Conservation (phyloP, 1,140 invertebrate species). For the Episyrphus balteatus region DNA sequence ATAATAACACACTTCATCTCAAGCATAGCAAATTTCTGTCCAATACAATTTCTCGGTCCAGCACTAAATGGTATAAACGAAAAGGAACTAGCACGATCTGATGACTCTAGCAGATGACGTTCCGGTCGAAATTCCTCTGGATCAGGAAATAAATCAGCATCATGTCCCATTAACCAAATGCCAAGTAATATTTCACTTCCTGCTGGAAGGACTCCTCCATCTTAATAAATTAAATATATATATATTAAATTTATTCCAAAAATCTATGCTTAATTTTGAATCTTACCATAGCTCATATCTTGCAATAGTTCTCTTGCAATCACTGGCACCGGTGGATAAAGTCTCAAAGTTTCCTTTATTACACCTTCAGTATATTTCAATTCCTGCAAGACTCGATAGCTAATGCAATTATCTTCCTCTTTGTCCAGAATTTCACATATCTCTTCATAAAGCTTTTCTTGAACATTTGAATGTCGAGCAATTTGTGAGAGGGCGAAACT, state of each 20-base stretch:
- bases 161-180: conserved; percentile 38
- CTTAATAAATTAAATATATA: conserved; percentile 1
- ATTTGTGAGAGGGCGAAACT: conserved; percentile 42
- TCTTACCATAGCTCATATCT: conserved; percentile 18
- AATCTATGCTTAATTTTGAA: no score
- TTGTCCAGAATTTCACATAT: conserved; percentile 41
- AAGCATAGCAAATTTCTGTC: conserved; percentile 34
- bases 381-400: conserved; percentile 39
- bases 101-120: conserved; percentile 39
- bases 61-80: conserved; percentile 50
- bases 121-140: conserved; percentile 50
- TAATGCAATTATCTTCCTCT: conserved; percentile 18
- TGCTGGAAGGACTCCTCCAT: conserved; percentile 24
- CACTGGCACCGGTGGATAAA: conserved; percentile 53
- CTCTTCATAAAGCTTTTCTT: conserved; percentile 46
- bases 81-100: conserved; percentile 32
- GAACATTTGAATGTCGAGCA: conserved; percentile 42
- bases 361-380: conserved; percentile 50
- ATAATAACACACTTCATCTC: conserved; percentile 28
- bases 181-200: conserved; percentile 24
- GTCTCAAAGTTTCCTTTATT: conserved; percentile 46
- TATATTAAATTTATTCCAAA: background rate
- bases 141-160: conserved; percentile 41
- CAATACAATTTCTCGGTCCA: conserved; percentile 47
- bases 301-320: conserved; percentile 38